Evolutionary conservation across 2,113 vertebrate genomes (phyloP), one percentile per base, ranked within the genome.

Genomic region (Oreochromis tanganicae): DNA sequence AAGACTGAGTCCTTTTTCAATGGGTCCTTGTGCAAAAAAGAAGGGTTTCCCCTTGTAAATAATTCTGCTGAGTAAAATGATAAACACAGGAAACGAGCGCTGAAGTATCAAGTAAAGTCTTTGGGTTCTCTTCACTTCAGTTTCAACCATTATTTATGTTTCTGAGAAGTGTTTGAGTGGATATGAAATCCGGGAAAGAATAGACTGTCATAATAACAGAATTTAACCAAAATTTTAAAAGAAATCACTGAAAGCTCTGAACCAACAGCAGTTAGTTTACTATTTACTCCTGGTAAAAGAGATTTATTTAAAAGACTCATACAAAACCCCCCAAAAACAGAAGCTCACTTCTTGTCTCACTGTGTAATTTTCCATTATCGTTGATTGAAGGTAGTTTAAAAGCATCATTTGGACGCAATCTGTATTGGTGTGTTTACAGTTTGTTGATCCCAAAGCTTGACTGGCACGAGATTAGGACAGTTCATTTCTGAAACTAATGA

Each of bases 391-490:
- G 16, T 10, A 19, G 43, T 80, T 21, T 71, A 52, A 32, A 80
- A 21, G 24, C 8, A 54, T 55, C 1, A 36, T 50, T 81, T 41
- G 48, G 43, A 78, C 9, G 16, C 16, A 36, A 19, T 38, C n/a
- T 61, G 27, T 10, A 14, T 10, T 83, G 5, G 6, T 78, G 79
- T 14, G 48, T 73, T 61, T 56, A 75, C 55, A 61, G 34, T 82
- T 34, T 91, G 41, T 88, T 88, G 55, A 55, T 63, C 10, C 24
- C 24, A 55, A 79, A 81, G 71, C 50, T 32, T 4, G 88, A 89
- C 63, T 90, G 88, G 59, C 29, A 57, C n/a, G 5, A 90, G 82
- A 92, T 87, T 85, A 88, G 7, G 5, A 34, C 16, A 17, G 54
- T 14, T 87, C 19, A 66, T 78, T 84, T 82, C 80, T 81, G 2